A percentile compares a stretch with the other conserved stretches of the same genome.
Evolutionary conservation across 2,113 vertebrate genomes (phyloP).

Genomic region (Urocynchramus pylzowi): DNA sequence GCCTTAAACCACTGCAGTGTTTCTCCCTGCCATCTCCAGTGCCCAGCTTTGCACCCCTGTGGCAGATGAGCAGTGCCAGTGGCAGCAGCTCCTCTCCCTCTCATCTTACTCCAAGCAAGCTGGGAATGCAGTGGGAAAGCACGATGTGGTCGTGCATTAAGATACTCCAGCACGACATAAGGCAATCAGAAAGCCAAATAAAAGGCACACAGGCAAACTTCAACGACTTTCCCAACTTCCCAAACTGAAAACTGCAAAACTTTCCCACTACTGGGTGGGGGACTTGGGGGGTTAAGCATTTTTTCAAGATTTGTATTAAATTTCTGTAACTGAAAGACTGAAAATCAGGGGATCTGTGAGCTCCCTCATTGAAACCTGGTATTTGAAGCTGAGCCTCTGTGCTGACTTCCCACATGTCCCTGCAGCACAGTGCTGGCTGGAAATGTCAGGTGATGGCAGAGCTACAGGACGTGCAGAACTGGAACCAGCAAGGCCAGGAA

Average conservation of each 20-base stretch:
- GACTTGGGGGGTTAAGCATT: neutral
- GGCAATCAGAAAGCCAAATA: neutral
- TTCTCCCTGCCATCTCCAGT: neutral
- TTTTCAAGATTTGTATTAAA: neutral
- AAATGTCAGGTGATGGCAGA: neutral
- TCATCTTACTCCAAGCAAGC: neutral
- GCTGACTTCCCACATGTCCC: rapidly evolving
- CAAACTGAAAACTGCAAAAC: neutral
- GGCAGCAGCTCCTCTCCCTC: neutral
- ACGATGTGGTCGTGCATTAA: neutral
- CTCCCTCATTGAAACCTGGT: rapidly evolving
- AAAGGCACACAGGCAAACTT: neutral
- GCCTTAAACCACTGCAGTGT: neutral
- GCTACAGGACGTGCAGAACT: neutral
- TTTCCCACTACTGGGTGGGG: neutral
- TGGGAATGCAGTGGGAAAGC: neutral
- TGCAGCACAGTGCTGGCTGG: neutral
- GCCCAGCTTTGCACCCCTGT: neutral
- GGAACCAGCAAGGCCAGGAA: rapidly evolving
- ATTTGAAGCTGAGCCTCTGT: neutral
- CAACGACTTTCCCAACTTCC: neutral
- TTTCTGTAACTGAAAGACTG: neutral
- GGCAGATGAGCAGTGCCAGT: neutral
- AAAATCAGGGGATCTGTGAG: neutral
- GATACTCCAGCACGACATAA: rapidly evolving